These are phyloP conservation scores for Dromococcyx pavoninus DNA, from an alignment of 2,797 vertebrate genomes.

Conservation along the genomic window DNA sequence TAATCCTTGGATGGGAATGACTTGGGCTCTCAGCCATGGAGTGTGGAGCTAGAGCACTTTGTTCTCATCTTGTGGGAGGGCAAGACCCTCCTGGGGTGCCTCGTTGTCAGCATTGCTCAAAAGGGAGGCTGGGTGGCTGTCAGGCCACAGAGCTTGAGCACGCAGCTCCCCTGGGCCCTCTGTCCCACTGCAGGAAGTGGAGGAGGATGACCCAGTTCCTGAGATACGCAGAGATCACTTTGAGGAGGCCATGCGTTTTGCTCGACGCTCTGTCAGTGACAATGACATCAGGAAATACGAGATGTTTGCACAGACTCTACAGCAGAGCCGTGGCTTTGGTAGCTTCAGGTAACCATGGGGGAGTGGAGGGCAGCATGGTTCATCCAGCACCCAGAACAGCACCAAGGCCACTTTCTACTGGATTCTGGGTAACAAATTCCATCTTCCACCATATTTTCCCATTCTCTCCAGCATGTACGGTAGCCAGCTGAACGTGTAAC, in stretches of 20 bases:
- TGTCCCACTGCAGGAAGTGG: conserved; percentile 83
- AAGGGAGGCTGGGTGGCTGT: neutral
- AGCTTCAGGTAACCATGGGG: conserved; percentile 89
- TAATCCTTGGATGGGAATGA: neutral
- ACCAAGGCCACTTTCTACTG: neutral
- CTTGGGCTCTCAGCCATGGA: neutral
- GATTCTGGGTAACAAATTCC: neutral
- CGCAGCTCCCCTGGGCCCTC: neutral
- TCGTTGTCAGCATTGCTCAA: neutral
- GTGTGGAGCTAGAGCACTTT: neutral
- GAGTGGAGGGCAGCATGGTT: neutral
- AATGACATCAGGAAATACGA: conserved; percentile 99
- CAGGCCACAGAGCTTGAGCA: accelerated
- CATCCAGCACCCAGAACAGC: neutral
- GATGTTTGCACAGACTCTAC: conserved; percentile 99
- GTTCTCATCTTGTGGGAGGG: neutral
- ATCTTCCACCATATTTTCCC: neutral
- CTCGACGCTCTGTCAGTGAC: conserved; percentile 97
- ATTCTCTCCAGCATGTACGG: accelerated
- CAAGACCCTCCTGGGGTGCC: neutral
- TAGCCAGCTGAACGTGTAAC: accelerated
- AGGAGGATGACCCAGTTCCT: conserved; percentile 86
- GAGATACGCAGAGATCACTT: conserved; percentile 96
- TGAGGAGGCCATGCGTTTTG: conserved; percentile 98
- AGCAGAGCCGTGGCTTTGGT: conserved; percentile 98